These are phyloP conservation scores for Eolophus roseicapilla DNA, from an alignment of 2,113 vertebrate species.

Conservation along the genomic window DNA sequence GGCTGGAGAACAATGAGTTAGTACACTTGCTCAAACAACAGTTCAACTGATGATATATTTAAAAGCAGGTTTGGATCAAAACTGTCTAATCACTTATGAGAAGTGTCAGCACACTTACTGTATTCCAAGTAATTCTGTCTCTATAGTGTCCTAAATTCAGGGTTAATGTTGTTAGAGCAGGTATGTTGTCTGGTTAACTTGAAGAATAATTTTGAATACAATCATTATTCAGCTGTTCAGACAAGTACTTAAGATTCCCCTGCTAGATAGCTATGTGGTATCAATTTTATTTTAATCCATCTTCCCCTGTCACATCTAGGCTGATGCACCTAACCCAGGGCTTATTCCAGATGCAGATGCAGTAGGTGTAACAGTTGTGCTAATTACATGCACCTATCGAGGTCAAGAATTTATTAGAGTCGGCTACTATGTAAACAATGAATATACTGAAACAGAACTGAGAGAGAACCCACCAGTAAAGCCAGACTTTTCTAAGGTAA, in stretches of 20 bases:
- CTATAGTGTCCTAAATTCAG: not conserved
- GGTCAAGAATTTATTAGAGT: slow-evolving; percentile 87
- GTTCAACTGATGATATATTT: not conserved
- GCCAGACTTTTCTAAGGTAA: slow-evolving; percentile 86
- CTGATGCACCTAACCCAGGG: slow-evolving; percentile 82
- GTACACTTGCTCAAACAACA: not conserved
- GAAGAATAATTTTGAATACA: not conserved
- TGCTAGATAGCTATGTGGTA: not conserved
- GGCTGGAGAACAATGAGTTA: not conserved
- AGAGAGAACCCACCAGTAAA: slow-evolving; percentile 85
- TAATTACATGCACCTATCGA: slow-evolving; percentile 84
- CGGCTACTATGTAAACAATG: slow-evolving; percentile 86
- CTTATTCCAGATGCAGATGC: slow-evolving; percentile 86
- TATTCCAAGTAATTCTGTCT: not conserved
- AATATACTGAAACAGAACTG: slow-evolving; percentile 84
- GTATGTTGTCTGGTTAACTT: not conserved
- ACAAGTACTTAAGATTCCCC: not conserved
- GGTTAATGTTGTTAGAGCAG: not conserved
- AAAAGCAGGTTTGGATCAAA: not conserved
- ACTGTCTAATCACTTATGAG: not conserved
- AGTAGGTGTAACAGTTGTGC: slow-evolving; percentile 83
- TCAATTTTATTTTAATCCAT: not conserved
- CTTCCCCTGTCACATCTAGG: slow-evolving; percentile 64
- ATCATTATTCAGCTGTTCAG: not conserved
- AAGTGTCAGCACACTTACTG: not conserved